Conservation (phyloP, 1,140 invertebrate genomes). For the Trichonephila clavata region DNA sequence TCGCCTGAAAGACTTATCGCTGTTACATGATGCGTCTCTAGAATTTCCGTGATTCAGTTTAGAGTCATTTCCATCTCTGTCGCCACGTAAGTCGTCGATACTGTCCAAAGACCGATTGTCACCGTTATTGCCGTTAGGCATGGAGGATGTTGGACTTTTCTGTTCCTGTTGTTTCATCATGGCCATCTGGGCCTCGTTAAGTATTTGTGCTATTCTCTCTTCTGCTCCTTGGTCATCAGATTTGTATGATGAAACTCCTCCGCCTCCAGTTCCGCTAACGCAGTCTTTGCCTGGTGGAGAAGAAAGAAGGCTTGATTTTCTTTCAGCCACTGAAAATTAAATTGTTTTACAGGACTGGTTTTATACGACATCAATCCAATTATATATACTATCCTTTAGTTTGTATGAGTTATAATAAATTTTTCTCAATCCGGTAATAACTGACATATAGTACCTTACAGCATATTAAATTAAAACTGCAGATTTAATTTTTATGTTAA, state of each 20-base stretch:
- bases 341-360: not conserved
- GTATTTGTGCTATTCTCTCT: conserved; percentile 95
- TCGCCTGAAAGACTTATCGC: conserved; percentile 57
- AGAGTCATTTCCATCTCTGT: conserved; percentile 23
- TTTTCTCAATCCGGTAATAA: too few relatives aligned
- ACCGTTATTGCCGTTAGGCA: conserved; percentile 53
- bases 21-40: conserved; percentile 16
- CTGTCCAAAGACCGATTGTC: conserved; percentile 59
- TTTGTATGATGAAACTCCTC: conserved; percentile 85
- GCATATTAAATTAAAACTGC: too few relatives aligned
- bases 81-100: conserved; percentile 43
- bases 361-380: not conserved
- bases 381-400: not conserved
- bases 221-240: conserved; percentile 92
- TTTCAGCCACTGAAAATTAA: conserved; percentile 73
- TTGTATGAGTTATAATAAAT: not conserved
- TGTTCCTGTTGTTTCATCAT: conserved; percentile 80
- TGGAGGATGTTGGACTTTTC: conserved; percentile 28
- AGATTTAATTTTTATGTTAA: too few relatives aligned
- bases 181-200: conserved; percentile 89
- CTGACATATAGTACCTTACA: too few relatives aligned
- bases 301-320: conserved; percentile 76
- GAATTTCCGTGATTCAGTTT: conserved; percentile 52
- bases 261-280: conserved; percentile 81
- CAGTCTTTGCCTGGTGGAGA: conserved; percentile 77